phyloP scores from a whole-genome alignment of 2,113 vertebrate species.

The Archilochus colubris region DNA sequence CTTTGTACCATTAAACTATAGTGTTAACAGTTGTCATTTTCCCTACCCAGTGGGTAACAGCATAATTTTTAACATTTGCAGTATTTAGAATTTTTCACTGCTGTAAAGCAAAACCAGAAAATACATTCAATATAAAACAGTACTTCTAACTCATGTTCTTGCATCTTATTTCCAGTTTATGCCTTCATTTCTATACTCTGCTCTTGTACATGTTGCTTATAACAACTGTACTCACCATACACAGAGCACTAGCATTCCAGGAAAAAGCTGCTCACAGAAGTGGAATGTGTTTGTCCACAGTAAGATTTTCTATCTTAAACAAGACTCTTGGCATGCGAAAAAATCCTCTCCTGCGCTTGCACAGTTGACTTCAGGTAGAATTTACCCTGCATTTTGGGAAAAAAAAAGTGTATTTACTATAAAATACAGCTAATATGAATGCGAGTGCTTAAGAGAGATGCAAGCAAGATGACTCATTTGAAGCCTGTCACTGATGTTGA shows the following conservation, averaged over 20 bases:
- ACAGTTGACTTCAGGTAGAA: not conserved
- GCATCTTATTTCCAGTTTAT: not conserved
- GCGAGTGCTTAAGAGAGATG: not conserved
- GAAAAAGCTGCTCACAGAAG: not conserved
- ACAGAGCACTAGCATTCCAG: not conserved
- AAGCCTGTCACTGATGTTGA: not conserved
- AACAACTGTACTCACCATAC: not conserved
- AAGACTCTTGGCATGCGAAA: not conserved
- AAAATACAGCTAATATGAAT: not conserved
- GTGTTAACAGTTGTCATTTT: not conserved
- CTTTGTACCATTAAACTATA: not conserved
- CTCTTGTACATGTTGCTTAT: not conserved
- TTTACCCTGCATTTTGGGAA: not conserved
- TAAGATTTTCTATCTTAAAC: not conserved
- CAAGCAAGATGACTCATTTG: not conserved
- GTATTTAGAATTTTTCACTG: not conserved
- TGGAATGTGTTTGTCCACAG: not conserved
- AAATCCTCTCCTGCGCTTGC: not conserved
- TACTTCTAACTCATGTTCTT: not conserved
- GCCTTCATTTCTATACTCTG: not conserved
- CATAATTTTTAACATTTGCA: not conserved
- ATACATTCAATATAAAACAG: not conserved
- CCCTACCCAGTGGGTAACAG: not conserved
- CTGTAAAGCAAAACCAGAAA: not conserved
- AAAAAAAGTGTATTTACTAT: not conserved